A percentile compares a stretch with the other conserved stretches of the same genome.
Conservation (phyloP, 1,140 invertebrate species). For the Zelostemma sp. region DNA sequence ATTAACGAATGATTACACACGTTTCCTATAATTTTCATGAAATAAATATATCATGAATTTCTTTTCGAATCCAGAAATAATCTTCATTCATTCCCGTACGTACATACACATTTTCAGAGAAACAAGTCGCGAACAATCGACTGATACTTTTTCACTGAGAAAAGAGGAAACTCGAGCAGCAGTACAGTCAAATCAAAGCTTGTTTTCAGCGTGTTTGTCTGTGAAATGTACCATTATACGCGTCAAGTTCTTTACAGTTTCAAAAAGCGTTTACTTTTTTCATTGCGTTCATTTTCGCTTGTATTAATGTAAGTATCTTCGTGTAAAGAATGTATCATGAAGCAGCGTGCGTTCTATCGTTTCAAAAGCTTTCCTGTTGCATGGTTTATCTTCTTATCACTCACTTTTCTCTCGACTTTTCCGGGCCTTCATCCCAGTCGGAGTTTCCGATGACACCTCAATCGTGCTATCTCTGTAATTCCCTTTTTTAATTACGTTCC, state of each 20-base stretch:
- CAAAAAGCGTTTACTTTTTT: not conserved
- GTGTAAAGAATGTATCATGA: slow-evolving; percentile 3
- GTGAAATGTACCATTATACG: slow-evolving; percentile 8
- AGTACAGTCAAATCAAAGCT: slow-evolving; percentile 49
- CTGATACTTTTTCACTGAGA: slow-evolving; percentile 41
- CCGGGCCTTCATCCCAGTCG: slow-evolving; percentile 56
- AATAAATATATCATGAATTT: too few species aligned
- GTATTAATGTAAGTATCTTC: slow-evolving; percentile 11
- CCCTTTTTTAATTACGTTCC: not conserved
- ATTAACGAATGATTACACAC: too few species aligned
- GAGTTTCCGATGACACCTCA: slow-evolving; percentile 34
- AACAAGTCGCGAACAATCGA: slow-evolving; percentile 25
- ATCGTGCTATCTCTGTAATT: slow-evolving; percentile 23
- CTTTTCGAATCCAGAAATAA: too few species aligned
- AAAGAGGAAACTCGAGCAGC: slow-evolving; percentile 51
- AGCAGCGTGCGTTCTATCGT: slow-evolving; percentile 6
- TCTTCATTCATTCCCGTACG: too few species aligned
- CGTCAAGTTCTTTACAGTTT: not conserved
- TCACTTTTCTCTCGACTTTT: slow-evolving; percentile 67
- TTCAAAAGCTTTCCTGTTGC: slow-evolving; percentile 12
- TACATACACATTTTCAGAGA: too few species aligned
- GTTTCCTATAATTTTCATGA: too few species aligned
- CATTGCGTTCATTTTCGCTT: not conserved
- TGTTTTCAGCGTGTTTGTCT: slow-evolving; percentile 29
- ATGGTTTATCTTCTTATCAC: slow-evolving; percentile 29